phyloP scores from a whole-genome alignment of 2,113 vertebrate species.

The Epinephelus moara region DNA sequence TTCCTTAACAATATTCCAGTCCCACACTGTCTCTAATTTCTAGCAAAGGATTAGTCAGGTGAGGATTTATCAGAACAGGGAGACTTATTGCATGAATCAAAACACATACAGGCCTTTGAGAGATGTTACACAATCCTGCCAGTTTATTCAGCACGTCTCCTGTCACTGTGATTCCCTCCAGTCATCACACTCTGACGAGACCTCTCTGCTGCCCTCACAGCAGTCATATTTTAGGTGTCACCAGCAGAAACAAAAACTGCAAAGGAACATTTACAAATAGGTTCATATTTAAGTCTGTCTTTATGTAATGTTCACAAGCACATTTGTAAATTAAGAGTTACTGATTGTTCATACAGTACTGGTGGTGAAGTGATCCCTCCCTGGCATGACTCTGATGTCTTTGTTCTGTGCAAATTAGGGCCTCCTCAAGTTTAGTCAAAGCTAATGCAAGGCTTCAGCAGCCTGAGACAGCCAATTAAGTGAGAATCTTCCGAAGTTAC shows the following conservation, averaged over 20 bases:
- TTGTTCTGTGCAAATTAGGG: slow-evolving; percentile 10
- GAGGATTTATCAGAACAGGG: slow-evolving; percentile 51
- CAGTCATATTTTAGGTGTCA: slow-evolving; percentile 22
- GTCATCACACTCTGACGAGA: slow-evolving; percentile 24
- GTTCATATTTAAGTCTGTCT: not conserved
- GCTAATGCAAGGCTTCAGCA: not conserved
- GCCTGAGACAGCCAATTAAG: slow-evolving; percentile 14
- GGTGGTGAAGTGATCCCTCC: not conserved
- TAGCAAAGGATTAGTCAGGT: slow-evolving; percentile 44
- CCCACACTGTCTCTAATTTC: slow-evolving; percentile 13
- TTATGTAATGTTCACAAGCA: not conserved
- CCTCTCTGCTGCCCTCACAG: slow-evolving; percentile 10
- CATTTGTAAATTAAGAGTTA: not conserved
- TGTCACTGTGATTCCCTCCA: slow-evolving; percentile 29
- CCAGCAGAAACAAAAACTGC: not conserved
- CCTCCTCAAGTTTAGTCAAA: not conserved
- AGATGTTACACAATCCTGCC: slow-evolving; percentile 24
- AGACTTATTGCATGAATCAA: slow-evolving; percentile 47
- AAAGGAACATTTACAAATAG: not conserved
- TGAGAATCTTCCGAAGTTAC: not conserved
- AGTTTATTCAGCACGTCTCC: slow-evolving; percentile 35
- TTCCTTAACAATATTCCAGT: slow-evolving; percentile 26
- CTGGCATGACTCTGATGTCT: not conserved
- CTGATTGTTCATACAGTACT: not conserved
- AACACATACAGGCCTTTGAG: slow-evolving; percentile 23